Conservation (phyloP, 2,888 invertebrate species). For the Ophion costatus region DNA sequence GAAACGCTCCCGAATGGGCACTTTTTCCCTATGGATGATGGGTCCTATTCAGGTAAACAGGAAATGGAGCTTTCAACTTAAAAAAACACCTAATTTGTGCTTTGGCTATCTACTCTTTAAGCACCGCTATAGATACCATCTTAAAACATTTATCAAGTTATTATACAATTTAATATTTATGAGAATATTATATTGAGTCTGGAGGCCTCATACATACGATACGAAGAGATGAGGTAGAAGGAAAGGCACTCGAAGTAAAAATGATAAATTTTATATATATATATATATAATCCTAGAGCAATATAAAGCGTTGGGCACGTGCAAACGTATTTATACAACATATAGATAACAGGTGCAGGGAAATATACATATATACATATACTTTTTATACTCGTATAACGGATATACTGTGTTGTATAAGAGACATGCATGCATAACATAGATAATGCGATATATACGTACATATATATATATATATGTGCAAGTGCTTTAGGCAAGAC, state of each 20-base stretch:
- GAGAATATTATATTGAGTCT: background rate
- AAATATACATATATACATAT: slow-evolving; percentile 12
- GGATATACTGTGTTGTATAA: slow-evolving; percentile 29
- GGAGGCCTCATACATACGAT: background rate
- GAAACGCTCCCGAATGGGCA: too few species aligned
- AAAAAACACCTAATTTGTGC: too few species aligned
- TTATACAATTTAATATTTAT: background rate
- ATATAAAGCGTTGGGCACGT: slow-evolving; percentile 43
- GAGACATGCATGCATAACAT: slow-evolving; percentile 38
- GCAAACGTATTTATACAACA: slow-evolving; percentile 38
- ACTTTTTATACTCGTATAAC: slow-evolving; percentile 5
- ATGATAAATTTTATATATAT: too few species aligned
- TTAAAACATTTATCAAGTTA: too few species aligned
- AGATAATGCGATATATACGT: background rate
- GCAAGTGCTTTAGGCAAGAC: slow-evolving; percentile 34
- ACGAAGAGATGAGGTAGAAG: background rate
- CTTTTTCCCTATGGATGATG: too few species aligned
- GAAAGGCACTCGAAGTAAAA: slow-evolving; percentile 30
- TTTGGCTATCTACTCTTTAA: too few species aligned
- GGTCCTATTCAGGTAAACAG: background rate
- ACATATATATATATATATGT: background rate
- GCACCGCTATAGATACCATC: too few species aligned
- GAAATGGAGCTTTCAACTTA: background rate
- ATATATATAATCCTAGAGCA: too few species aligned
- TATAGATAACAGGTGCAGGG: slow-evolving; percentile 42